These are phyloP conservation scores for Achroia grisella DNA, from an alignment of 1,140 invertebrate species.

Conservation along the genomic window DNA sequence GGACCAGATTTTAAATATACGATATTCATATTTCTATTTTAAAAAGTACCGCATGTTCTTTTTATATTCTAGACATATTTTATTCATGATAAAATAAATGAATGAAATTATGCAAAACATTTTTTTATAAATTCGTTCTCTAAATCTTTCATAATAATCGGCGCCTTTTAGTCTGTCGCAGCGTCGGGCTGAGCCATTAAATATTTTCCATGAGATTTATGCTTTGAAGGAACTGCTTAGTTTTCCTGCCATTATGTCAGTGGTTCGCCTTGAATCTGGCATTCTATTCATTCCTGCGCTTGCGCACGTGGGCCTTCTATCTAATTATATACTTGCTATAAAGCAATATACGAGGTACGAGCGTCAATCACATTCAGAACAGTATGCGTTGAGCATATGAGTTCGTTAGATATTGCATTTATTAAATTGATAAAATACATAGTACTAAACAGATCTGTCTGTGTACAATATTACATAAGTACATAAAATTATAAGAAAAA, in stretches of 20 bases:
- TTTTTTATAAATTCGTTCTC: too few relatives aligned
- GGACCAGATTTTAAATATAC: conserved; percentile 22
- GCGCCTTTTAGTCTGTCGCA: conserved; percentile 18
- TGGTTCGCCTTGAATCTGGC: conserved; percentile 34
- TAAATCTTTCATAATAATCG: neutral
- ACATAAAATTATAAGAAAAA: too few relatives aligned
- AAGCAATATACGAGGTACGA: conserved; percentile 37
- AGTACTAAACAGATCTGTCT: too few relatives aligned
- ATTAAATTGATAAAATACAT: too few relatives aligned
- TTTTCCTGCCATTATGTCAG: conserved; percentile 39
- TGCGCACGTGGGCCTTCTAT: conserved; percentile 32
- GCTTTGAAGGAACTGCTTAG: conserved; percentile 5
- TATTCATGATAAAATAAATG: too few relatives aligned
- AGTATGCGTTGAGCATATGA: too few relatives aligned
- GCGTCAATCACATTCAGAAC: conserved; percentile 40
- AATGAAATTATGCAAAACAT: too few relatives aligned
- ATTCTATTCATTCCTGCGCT: conserved; percentile 26
- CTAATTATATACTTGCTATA: conserved; percentile 46
- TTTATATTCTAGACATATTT: too few relatives aligned
- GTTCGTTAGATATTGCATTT: too few relatives aligned
- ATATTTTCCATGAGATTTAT: neutral
- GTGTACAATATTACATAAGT: too few relatives aligned
- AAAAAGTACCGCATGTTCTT: neutral
- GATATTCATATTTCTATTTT: conserved; percentile 12
- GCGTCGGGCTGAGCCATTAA: conserved; percentile 7